phyloP scores from a whole-genome alignment of 2,797 vertebrate species.

The Cercopithecus petaurista region DNA sequence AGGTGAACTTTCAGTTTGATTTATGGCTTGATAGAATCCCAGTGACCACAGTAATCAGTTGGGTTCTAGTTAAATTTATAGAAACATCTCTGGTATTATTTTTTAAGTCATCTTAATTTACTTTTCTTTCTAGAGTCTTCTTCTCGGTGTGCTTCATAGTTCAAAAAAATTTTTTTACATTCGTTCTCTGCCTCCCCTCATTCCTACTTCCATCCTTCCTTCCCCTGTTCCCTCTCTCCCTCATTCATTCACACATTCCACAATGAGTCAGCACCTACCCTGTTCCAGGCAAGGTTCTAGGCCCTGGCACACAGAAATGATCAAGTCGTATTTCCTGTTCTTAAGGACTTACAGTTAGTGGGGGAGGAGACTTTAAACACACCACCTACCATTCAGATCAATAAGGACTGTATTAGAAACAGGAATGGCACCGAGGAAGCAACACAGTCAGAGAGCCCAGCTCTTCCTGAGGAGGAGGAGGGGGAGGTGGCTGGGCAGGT shows the following conservation, averaged over 20 bases:
- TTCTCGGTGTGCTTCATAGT: background rate
- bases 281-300: background rate
- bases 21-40: background rate
- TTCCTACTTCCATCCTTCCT: background rate
- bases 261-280: background rate
- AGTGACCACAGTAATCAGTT: background rate
- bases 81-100: background rate
- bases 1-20: slow-evolving; percentile 20
- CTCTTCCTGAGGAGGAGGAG: background rate
- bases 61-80: background rate
- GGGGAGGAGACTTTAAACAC: background rate
- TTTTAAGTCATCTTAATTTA: background rate
- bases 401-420: background rate
- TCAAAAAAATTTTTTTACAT: background rate
- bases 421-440: background rate
- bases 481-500: background rate
- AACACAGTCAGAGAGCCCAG: background rate
- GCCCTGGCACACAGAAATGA: background rate
- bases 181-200: background rate
- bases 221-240: background rate
- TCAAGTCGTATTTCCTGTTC: background rate
- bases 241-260: background rate
- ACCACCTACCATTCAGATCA: background rate
- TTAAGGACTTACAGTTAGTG: background rate
- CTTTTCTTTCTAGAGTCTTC: background rate